Conservation (phyloP, 2,113 vertebrate species). For the Grus americana region DNA sequence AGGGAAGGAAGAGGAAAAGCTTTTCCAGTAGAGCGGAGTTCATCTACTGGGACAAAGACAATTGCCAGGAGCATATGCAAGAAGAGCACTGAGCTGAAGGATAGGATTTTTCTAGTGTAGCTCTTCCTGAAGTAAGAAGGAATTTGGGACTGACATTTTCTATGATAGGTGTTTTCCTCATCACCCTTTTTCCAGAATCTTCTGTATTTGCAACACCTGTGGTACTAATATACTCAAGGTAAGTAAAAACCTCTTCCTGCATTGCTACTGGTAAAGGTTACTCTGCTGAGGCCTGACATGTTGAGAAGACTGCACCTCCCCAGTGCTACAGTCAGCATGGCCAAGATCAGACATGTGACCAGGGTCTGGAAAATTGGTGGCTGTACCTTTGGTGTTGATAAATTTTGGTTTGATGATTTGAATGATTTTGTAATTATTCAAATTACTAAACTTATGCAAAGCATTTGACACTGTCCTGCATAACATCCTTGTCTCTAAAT, state of each 20-base stretch:
- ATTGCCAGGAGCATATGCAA: neutral
- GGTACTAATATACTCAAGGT: neutral
- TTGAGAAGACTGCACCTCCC: neutral
- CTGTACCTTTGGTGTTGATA: neutral
- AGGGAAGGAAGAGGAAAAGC: neutral
- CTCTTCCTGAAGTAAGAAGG: neutral
- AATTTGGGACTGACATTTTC: neutral
- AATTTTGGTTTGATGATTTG: neutral
- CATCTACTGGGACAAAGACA: neutral
- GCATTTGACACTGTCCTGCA: no score
- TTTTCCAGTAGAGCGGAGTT: neutral
- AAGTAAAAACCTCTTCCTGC: neutral
- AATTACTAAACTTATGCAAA: no score
- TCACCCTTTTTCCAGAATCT: neutral
- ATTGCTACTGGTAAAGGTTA: neutral
- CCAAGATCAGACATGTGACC: neutral
- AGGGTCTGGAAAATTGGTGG: neutral
- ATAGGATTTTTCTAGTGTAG: neutral
- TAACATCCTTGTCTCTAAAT: no score
- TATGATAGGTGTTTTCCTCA: neutral
- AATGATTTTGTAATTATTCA: neutral
- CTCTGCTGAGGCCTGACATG: fast-evolving
- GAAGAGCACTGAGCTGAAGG: neutral
- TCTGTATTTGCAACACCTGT: neutral
- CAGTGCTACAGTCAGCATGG: neutral